phyloP scores from a whole-genome alignment of 2,888 invertebrate genomes.

The Pediacus dermestoides region DNA sequence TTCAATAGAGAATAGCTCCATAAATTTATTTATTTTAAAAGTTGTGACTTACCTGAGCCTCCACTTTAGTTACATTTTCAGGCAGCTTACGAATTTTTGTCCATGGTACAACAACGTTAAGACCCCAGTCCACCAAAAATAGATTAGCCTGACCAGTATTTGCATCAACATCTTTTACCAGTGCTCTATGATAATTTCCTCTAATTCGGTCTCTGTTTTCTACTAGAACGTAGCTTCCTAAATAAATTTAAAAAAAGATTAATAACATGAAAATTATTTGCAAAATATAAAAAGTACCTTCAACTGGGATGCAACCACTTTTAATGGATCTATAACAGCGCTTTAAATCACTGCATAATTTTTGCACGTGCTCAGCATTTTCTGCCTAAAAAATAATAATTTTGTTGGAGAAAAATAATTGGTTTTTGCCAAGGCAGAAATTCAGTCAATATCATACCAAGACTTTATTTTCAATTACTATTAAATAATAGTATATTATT shows the following conservation, averaged over 20 bases:
- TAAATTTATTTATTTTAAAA: too few relatives aligned
- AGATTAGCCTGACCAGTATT: slow-evolving; percentile 54
- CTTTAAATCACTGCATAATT: slow-evolving; percentile 30
- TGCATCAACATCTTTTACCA: slow-evolving; percentile 50
- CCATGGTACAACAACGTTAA: slow-evolving; percentile 51
- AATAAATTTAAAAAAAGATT: slow-evolving; percentile 18
- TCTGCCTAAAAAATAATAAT: slow-evolving; percentile 27
- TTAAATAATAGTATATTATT: too few relatives aligned
- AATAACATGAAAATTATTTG: background rate
- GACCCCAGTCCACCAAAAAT: slow-evolving; percentile 64
- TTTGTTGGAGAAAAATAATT: slow-evolving; percentile 4
- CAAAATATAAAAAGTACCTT: slow-evolving; percentile 25
- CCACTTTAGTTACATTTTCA: slow-evolving; percentile 36
- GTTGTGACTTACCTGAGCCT: slow-evolving; percentile 41
- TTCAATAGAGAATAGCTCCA: too few relatives aligned
- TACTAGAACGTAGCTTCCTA: slow-evolving; percentile 57
- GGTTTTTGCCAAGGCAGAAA: background rate
- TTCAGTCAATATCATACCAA: background rate
- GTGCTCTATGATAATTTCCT: slow-evolving; percentile 59
- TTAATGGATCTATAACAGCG: slow-evolving; percentile 29
- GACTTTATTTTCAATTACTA: too few relatives aligned
- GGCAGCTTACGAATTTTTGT: slow-evolving; percentile 53
- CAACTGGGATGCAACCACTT: slow-evolving; percentile 33
- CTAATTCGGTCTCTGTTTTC: slow-evolving; percentile 39
- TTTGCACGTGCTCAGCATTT: slow-evolving; percentile 27